phyloP scores from a whole-genome alignment of 2,113 vertebrate species.

The Cygnus atratus region DNA sequence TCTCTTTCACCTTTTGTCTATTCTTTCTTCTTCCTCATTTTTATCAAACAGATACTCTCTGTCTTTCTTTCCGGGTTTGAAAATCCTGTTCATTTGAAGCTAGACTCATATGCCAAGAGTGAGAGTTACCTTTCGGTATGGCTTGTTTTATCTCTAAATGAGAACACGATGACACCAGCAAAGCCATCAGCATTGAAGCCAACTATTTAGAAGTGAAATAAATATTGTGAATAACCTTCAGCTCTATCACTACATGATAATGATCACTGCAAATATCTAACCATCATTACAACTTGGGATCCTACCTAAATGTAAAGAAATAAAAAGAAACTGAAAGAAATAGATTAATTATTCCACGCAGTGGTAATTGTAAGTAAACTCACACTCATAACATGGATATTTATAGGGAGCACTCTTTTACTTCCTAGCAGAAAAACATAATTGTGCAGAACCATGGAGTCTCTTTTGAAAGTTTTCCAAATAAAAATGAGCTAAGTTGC shows the following conservation, averaged over 20 bases:
- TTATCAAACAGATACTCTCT: background rate
- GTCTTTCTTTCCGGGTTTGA: background rate
- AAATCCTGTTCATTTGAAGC: slow-evolving; percentile 31
- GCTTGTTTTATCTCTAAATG: background rate
- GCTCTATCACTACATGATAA: background rate
- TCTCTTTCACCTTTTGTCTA: background rate
- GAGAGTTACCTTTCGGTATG: background rate
- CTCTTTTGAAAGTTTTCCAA: background rate
- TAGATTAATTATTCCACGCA: background rate
- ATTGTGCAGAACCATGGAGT: background rate
- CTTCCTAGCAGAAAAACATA: background rate
- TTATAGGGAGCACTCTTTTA: background rate
- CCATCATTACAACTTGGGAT: background rate
- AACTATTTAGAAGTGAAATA: background rate
- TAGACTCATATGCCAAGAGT: slow-evolving; percentile 16
- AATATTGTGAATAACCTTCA: background rate
- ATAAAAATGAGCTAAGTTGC: background rate
- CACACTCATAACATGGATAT: accelerated
- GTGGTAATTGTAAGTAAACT: background rate
- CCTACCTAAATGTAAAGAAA: background rate
- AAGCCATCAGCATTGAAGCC: background rate
- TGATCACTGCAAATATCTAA: background rate
- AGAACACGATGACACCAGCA: background rate
- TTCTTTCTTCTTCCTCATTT: background rate
- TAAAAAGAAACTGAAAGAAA: background rate